These are phyloP conservation scores for Zoanthus solanderi DNA, from an alignment of 92 coral and sea anemone genomes.

Conservation along the genomic window DNA sequence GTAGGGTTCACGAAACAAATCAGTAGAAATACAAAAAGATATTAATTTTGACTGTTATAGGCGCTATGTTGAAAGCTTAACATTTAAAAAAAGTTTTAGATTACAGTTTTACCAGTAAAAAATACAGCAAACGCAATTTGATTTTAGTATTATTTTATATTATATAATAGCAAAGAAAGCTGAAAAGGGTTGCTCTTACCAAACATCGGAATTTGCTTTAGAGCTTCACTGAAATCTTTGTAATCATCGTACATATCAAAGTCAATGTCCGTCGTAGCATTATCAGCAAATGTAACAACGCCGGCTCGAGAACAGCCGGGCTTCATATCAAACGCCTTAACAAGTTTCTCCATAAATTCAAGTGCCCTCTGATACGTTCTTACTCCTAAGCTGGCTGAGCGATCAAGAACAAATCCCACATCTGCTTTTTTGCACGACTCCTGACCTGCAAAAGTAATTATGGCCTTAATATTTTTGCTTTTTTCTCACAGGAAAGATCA, in stretches of 20 bases:
- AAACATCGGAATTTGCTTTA: not conserved
- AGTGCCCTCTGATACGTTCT: slow-evolving; percentile 1
- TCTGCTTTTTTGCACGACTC: slow-evolving; percentile 19
- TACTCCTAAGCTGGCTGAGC: slow-evolving; percentile 9
- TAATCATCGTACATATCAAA: slow-evolving; percentile 31
- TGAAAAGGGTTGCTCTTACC: not conserved
- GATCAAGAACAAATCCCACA: slow-evolving; percentile 32
- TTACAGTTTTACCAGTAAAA: too few relatives aligned
- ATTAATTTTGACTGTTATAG: too few relatives aligned
- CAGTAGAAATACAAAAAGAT: too few relatives aligned
- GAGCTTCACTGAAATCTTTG: slow-evolving; percentile 26
- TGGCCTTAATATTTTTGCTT: not conserved
- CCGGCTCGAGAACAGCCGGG: slow-evolving; percentile 35
- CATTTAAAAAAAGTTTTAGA: too few relatives aligned
- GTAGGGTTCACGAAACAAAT: too few relatives aligned
- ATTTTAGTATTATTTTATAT: too few relatives aligned
- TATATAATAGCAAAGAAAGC: too few relatives aligned
- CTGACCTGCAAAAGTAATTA: not conserved
- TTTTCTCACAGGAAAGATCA: not conserved
- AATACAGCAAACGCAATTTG: too few relatives aligned
- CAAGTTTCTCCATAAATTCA: slow-evolving; percentile 3
- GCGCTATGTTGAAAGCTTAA: too few relatives aligned
- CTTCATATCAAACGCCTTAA: slow-evolving; percentile 16
- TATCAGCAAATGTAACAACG: slow-evolving; percentile 17
- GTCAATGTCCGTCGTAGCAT: slow-evolving; percentile 30